Evolutionary conservation across 2,797 vertebrate genomes (phyloP).

Genomic region (Siniperca scherzeri): DNA sequence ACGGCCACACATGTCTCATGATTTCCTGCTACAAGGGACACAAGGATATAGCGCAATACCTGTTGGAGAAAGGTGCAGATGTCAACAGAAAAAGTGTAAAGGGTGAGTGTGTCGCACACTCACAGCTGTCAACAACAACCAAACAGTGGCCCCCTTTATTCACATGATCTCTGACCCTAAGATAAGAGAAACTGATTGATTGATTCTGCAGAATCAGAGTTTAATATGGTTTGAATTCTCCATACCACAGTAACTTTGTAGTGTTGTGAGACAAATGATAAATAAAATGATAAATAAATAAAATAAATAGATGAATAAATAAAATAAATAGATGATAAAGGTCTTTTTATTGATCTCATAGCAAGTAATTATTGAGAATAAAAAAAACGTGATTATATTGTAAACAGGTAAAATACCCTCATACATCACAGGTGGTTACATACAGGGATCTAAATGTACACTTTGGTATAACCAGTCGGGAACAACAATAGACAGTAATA

Average conservation of each 20-base stretch:
- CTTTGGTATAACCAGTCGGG: background rate
- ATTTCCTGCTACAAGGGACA: constrained; percentile 99
- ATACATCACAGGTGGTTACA: background rate
- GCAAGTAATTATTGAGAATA: background rate
- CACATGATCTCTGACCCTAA: background rate
- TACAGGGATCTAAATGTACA: background rate
- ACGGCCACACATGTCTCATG: constrained; percentile 98
- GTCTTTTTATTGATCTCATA: background rate
- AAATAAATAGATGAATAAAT: too few species aligned
- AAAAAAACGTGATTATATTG: background rate
- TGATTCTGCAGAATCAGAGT: background rate
- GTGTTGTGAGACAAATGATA: background rate
- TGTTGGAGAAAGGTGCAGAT: constrained; percentile 97
- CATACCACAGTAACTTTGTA: background rate
- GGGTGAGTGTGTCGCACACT: constrained; percentile 84
- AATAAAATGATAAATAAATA: too few species aligned
- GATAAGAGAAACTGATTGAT: background rate
- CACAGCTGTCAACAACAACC: too few species aligned
- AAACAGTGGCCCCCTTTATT: background rate
- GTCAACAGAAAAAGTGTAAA: constrained; percentile 99
- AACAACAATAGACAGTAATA: background rate
- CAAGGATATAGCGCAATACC: constrained; percentile 97
- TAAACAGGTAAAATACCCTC: background rate
- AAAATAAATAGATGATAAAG: background rate
- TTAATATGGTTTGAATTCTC: background rate